Conservation (phyloP, 2,113 vertebrate genomes). For the Pedetes capensis region DNA sequence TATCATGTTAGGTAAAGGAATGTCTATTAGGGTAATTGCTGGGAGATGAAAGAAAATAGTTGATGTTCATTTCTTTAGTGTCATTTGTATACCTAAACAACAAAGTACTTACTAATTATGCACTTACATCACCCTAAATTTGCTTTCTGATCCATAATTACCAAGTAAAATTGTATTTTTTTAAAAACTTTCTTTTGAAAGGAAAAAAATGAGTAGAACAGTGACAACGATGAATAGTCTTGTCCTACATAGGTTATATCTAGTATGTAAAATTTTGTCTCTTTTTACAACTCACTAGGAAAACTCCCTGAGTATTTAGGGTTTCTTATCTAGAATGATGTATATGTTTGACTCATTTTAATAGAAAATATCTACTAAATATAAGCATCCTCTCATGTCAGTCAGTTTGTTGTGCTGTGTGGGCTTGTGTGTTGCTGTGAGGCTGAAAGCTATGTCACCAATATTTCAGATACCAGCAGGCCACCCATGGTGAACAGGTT, state of each 20-base stretch:
- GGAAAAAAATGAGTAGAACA: neutral
- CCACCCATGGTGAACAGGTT: no score
- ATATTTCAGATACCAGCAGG: no score
- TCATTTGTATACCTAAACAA: neutral
- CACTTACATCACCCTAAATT: neutral
- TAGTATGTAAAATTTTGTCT: neutral
- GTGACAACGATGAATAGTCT: neutral
- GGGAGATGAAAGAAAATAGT: slow-evolving; percentile 9
- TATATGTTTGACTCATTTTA: neutral
- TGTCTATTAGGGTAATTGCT: neutral
- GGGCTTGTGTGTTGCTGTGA: no score
- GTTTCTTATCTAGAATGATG: neutral
- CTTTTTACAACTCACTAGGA: neutral
- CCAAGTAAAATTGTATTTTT: neutral
- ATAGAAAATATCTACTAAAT: neutral
- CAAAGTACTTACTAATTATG: neutral
- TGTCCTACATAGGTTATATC: neutral
- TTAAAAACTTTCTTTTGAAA: neutral
- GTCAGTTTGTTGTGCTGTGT: no score
- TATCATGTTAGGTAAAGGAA: neutral
- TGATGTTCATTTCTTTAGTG: neutral
- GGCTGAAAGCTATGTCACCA: no score
- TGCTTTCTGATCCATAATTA: neutral
- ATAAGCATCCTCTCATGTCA: no score
- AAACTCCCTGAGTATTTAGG: neutral